A percentile compares a stretch with the other conserved stretches of the same genome.
Conservation (phyloP, 2,797 vertebrate genomes). For the Cichlasoma orientale region DNA sequence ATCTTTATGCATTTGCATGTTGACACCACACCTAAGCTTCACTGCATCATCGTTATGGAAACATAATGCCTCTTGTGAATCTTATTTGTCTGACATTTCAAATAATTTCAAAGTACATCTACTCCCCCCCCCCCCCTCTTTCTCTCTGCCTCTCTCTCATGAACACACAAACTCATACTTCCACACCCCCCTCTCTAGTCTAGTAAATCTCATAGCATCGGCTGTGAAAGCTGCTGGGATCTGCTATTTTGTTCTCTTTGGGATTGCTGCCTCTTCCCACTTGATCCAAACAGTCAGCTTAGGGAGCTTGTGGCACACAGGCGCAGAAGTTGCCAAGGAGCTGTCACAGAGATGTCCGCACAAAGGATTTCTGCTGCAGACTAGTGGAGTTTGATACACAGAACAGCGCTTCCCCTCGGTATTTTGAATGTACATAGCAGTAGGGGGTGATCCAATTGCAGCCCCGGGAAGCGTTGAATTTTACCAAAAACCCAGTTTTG, state of each 20-base stretch:
- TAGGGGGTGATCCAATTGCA: constrained; percentile 69
- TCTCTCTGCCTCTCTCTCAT: not conserved
- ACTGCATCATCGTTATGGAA: constrained; percentile 62
- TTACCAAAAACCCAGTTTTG: constrained; percentile 50
- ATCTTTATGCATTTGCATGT: constrained; percentile 56
- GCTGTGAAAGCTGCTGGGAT: constrained; percentile 78
- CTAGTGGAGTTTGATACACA: constrained; percentile 75
- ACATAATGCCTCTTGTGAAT: constrained; percentile 72
- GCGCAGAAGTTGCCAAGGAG: constrained; percentile 78
- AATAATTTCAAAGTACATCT: constrained; percentile 73
- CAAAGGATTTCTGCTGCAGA: constrained; percentile 74
- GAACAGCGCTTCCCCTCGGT: constrained; percentile 63
- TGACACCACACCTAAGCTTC: constrained; percentile 55
- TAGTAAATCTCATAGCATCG: constrained; percentile 77
- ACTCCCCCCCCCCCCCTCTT: constrained; percentile 24
- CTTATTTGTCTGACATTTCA: constrained; percentile 78
- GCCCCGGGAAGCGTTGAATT: constrained; percentile 46
- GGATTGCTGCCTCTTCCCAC: constrained; percentile 78
- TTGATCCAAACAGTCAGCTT: constrained; percentile 81
- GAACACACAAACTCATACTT: constrained; percentile 4
- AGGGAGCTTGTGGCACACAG: constrained; percentile 77
- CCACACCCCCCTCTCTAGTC: constrained; percentile 57
- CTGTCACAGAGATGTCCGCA: constrained; percentile 79
- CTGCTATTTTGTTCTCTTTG: constrained; percentile 81
- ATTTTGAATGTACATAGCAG: constrained; percentile 74